Conservation (phyloP, 2,113 vertebrate species). For the Pygoscelis adeliae region DNA sequence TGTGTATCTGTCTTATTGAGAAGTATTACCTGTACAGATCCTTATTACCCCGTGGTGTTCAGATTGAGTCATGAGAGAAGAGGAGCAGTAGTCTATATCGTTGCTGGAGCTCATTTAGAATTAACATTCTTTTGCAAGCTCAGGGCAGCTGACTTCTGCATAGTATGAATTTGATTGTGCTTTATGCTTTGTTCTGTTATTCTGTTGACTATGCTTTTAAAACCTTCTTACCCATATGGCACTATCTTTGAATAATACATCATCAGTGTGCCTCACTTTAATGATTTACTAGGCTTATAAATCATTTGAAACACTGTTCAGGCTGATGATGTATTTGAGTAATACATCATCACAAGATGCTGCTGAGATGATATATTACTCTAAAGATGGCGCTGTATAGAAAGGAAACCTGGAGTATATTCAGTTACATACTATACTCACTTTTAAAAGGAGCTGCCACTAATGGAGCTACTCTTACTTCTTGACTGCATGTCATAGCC, state of each 20-base stretch:
- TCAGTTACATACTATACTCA: not conserved
- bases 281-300: slow-evolving; percentile 62
- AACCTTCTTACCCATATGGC: not conserved
- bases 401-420: slow-evolving; percentile 1
- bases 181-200: not conserved
- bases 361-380: slow-evolving; percentile 51
- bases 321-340: slow-evolving; percentile 53
- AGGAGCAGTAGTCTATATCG: not conserved
- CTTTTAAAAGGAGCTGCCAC: not conserved
- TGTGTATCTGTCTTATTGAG: not conserved
- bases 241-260: slow-evolving; percentile 58
- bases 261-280: not conserved
- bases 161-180: not conserved
- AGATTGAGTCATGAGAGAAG: not conserved
- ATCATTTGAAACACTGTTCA: slow-evolving; percentile 56
- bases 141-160: not conserved
- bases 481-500: not conserved
- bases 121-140: not conserved
- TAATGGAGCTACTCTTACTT: not conserved
- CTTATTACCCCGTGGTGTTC: not conserved
- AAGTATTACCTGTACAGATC: not conserved
- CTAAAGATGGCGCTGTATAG: slow-evolving; percentile 21
- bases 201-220: not conserved
- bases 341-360: slow-evolving; percentile 64
- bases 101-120: not conserved